A percentile compares a stretch with the other conserved stretches of the same genome.
Conservation (phyloP, 37 sponge, comb jelly and placozoan genomes). For the Hexactinellida sp. region DNA sequence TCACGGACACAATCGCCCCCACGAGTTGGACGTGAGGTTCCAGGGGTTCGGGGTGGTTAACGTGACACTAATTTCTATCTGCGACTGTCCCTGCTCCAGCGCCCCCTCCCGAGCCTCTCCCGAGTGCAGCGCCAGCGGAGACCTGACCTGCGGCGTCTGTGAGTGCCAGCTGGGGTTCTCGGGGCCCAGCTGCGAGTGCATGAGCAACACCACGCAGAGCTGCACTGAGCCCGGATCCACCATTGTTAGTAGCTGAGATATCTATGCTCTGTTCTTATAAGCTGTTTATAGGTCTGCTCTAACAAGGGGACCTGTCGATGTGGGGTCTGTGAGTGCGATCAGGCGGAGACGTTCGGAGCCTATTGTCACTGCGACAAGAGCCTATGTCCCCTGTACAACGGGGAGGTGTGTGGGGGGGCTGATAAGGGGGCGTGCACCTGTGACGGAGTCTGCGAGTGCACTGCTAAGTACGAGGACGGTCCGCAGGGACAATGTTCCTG, state of each 20-base stretch:
- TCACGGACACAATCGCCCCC: neutral
- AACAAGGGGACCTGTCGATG: neutral
- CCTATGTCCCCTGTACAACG: neutral
- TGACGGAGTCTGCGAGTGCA: neutral
- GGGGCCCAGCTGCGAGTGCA: neutral
- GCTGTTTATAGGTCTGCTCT: neutral
- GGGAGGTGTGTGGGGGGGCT: neutral
- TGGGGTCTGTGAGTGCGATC: neutral
- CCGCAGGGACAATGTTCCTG: neutral
- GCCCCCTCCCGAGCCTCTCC: neutral
- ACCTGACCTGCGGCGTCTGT: neutral
- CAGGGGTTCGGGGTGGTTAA: neutral
- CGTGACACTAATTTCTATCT: neutral
- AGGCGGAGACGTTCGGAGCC: neutral
- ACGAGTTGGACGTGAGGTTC: neutral
- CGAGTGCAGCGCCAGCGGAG: neutral
- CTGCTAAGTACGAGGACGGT: neutral
- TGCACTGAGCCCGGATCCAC: neutral
- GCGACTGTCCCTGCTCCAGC: neutral
- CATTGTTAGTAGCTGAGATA: neutral
- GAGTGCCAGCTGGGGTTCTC: neutral
- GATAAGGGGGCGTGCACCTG: neutral
- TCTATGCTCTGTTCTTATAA: neutral
- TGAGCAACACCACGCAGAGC: neutral
- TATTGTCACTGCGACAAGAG: neutral